Evolutionary conservation across 2,113 vertebrate genomes (phyloP).

Genomic region (Pseudois nayaur): DNA sequence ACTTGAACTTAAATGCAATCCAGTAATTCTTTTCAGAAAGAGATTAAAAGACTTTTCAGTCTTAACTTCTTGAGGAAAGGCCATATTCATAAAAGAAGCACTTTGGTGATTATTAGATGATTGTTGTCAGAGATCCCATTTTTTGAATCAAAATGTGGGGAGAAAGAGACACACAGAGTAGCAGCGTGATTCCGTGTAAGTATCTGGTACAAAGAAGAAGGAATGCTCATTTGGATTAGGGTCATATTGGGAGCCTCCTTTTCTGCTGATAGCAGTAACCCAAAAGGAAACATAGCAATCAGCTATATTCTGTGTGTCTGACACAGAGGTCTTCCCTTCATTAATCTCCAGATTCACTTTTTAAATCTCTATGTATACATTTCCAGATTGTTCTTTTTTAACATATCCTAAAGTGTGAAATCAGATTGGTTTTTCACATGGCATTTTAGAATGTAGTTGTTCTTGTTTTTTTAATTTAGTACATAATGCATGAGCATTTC

Average conservation of each 20-base stretch:
- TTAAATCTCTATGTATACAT: background rate
- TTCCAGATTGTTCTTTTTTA: background rate
- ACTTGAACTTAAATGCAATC: conserved; percentile 80
- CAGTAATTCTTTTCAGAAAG: conserved; percentile 80
- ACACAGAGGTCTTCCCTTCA: background rate
- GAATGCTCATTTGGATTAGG: conserved; percentile 45
- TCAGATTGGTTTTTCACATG: background rate
- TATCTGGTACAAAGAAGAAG: background rate
- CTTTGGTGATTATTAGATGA: conserved; percentile 2
- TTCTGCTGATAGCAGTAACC: background rate
- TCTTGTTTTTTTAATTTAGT: background rate
- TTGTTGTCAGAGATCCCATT: background rate
- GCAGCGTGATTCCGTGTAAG: background rate
- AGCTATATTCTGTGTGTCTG: background rate
- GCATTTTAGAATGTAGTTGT: background rate
- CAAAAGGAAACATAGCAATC: background rate
- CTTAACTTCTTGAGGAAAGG: conserved; percentile 75
- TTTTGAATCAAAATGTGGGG: background rate
- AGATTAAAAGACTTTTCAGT: conserved; percentile 81
- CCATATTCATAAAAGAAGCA: conserved; percentile 73
- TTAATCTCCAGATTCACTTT: background rate
- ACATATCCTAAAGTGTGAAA: background rate
- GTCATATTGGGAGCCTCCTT: background rate
- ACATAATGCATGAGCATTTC: background rate
- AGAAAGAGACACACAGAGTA: background rate